Conservation (phyloP, 64 coral and sea anemone genomes). For the Catalaphyllia jardinei region DNA sequence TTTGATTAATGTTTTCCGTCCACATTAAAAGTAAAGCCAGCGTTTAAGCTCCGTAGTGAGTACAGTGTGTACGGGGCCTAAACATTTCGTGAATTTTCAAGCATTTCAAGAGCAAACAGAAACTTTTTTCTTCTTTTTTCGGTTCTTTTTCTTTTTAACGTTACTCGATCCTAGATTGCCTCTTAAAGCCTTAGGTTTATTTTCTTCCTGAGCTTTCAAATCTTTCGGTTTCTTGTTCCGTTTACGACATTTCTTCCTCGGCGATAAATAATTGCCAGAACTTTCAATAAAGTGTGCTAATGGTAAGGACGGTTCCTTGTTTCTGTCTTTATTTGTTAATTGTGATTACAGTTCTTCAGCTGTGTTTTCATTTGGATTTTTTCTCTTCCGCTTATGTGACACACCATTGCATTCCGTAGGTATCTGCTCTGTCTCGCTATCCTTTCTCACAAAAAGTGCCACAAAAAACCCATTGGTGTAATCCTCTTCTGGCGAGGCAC, state of each 20-base stretch:
- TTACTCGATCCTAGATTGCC: background rate
- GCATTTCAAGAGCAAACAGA: conserved; percentile 28
- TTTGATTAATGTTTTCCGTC: no score
- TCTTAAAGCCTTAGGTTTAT: background rate
- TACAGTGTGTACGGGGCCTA: no score
- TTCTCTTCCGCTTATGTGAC: background rate
- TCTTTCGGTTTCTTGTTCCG: conserved; percentile 10
- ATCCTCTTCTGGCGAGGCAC: conserved; percentile 72
- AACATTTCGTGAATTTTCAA: background rate
- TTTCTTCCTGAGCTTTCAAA: background rate
- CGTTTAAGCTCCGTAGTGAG: no score
- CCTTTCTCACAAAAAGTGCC: conserved; percentile 75
- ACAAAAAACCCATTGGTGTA: conserved; percentile 94
- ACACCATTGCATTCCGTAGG: background rate
- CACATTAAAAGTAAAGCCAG: no score
- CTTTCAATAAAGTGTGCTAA: background rate
- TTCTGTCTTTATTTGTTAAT: background rate
- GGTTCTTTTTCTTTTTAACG: background rate
- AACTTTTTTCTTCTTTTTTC: conserved; percentile 38
- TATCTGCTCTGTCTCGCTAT: background rate
- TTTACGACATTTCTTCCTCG: background rate
- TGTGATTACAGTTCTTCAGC: background rate
- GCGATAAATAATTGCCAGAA: background rate
- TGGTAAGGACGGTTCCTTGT: background rate
- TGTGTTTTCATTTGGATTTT: background rate